Base-by-base conservation (phyloP, 2,888 invertebrate species). In the Molanna angustata region DNA sequence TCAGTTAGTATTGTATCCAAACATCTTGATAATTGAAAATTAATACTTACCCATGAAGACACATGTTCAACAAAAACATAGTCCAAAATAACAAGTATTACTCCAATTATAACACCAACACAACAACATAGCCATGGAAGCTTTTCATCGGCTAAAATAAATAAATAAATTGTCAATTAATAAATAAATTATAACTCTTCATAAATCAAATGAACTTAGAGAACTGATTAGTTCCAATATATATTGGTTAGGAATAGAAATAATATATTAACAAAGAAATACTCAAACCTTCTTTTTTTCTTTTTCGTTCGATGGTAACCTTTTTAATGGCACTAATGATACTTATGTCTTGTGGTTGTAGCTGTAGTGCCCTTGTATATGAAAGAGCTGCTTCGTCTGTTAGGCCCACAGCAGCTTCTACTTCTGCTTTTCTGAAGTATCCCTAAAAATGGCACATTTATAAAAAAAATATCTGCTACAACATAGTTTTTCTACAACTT, bases 111-210 rank as follows among this genome's bases (percentile, higher is more conserved):
- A 49, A 88, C 78, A 7, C 88, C 88, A 61, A 88, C 70, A 44
- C 86, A 87, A 55, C 87, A 83, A 57, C 86, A 85, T 32, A 88
- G 72, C 88, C 88, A 88, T 40, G 88, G 85, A 54, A 84, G 76
- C 66, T 85, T 86, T 64, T 83, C 81, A 66, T 84, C 83, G 58
- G 79, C 86, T 85, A 68, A n/a, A n/a, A n/a, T n/a, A n/a, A n/a
- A n/a, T n/a, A n/a, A n/a, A n/a, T n/a, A n/a, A n/a, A n/a, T n/a
- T n/a, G n/a, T n/a, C n/a, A n/a, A n/a, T n/a, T n/a, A n/a, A n/a
- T n/a, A n/a, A n/a, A n/a, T n/a, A n/a, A n/a, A n/a, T n/a, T n/a
- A n/a, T n/a, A n/a, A n/a, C n/a, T n/a, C n/a, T n/a, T n/a, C n/a
- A n/a, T n/a, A n/a, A n/a, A n/a, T n/a, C n/a, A n/a, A n/a, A n/a